phyloP scores from a whole-genome alignment of 2,797 vertebrate species.

The Sylvia borin region DNA sequence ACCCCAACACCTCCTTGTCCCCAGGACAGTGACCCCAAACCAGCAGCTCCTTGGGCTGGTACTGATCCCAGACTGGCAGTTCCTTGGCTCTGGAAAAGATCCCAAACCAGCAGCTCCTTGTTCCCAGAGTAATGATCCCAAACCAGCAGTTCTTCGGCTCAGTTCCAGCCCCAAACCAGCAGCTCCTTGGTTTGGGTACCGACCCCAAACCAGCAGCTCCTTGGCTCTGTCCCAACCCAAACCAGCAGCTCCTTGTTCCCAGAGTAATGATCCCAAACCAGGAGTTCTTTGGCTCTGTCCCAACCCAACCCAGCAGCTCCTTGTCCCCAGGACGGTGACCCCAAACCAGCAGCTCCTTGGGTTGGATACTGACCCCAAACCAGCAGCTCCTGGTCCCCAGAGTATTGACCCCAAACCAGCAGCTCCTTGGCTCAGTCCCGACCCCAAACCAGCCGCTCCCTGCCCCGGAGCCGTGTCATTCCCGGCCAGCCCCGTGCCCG shows the following conservation, averaged over 20 bases:
- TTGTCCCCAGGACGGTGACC: neutral
- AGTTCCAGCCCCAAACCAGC: neutral
- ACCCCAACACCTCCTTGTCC: neutral
- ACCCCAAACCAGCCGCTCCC: neutral
- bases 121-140: neutral
- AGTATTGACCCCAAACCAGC: too few species aligned
- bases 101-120: neutral
- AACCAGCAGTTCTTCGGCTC: too few species aligned
- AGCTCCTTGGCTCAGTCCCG: too few species aligned
- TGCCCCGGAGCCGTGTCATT: fast-evolving
- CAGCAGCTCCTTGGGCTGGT: neutral
- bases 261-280: neutral
- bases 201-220: neutral
- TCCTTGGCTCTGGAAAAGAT: neutral
- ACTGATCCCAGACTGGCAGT: neutral
- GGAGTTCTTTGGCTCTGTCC: too few species aligned
- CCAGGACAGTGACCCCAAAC: neutral
- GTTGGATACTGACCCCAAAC: fast-evolving
- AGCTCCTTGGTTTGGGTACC: neutral
- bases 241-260: neutral
- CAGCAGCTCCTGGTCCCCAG: too few species aligned
- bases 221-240: too few species aligned
- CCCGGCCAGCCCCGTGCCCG: fast-evolving
- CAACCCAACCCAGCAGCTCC: neutral
- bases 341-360: neutral